Percentiles rank a stretch among this genome's conserved stretches.
Evolutionary conservation across 2,113 vertebrate species (phyloP).

Genomic region (Python bivittatus): DNA sequence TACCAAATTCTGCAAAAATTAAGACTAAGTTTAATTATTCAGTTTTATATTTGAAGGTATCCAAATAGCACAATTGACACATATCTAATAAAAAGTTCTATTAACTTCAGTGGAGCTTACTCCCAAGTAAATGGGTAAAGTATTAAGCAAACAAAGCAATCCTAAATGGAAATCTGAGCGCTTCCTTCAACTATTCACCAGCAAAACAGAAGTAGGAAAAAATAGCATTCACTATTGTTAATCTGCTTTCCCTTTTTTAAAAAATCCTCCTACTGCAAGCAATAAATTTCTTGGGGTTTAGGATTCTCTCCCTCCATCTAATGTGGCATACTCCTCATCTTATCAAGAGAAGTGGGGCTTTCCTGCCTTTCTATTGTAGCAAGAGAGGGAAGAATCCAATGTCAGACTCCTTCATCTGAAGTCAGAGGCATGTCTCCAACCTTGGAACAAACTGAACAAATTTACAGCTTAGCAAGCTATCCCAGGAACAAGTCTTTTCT

Average conservation of each 20-base stretch:
- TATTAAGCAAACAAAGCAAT: not conserved
- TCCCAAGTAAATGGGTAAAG: not conserved
- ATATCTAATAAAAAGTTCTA: not conserved
- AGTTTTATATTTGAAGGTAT: too few species aligned
- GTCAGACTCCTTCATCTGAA: not conserved
- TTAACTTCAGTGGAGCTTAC: not conserved
- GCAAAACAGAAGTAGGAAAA: not conserved
- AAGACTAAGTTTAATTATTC: not conserved
- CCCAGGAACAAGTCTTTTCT: not conserved
- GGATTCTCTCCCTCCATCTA: not conserved
- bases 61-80: not conserved
- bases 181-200: not conserved
- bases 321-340: not conserved
- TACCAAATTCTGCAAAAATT: not conserved
- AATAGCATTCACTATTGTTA: not conserved
- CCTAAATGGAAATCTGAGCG: not conserved
- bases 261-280: not conserved
- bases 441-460: not conserved
- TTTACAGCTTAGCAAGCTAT: not conserved
- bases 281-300: not conserved
- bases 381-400: not conserved
- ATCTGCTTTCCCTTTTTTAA: not conserved
- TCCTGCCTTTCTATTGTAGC: not conserved
- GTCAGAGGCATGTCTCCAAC: not conserved
- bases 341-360: not conserved